Conservation (phyloP, 2,888 invertebrate genomes). For the Stegana nigrithorax region DNA sequence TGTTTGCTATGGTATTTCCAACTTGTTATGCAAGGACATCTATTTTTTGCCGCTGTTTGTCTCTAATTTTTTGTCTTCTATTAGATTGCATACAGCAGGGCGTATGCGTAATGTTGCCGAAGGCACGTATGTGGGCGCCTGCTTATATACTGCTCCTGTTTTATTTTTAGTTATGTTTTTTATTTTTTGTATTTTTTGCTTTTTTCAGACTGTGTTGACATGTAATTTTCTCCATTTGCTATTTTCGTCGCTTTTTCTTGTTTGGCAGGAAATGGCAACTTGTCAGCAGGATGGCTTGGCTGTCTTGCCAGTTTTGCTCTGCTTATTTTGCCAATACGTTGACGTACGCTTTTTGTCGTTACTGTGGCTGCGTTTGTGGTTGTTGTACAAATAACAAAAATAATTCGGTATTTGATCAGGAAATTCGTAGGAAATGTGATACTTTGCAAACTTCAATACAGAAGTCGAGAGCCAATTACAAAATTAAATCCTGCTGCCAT, state of each 20-base stretch:
- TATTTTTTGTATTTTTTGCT: background rate
- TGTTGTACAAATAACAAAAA: constrained; percentile 10
- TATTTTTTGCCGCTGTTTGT: no score
- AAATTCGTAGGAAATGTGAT: constrained; percentile 6
- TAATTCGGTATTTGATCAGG: constrained; percentile 4
- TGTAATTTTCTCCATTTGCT: background rate
- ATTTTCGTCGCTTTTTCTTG: background rate
- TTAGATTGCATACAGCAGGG: background rate
- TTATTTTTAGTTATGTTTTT: background rate
- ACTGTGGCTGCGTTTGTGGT: background rate
- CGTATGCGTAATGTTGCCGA: constrained; percentile 1
- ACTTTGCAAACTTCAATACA: constrained; percentile 9
- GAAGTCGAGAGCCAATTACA: background rate
- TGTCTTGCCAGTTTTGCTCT: no score
- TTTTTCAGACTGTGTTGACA: no score
- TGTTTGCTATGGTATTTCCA: no score
- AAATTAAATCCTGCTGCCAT: background rate
- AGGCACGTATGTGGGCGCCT: no score
- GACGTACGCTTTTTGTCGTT: background rate
- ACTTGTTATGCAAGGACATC: background rate
- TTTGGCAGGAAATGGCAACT: constrained; percentile 10
- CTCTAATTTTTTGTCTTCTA: background rate
- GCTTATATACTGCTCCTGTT: background rate
- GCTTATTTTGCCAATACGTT: background rate
- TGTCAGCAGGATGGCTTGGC: background rate